Evolutionary conservation across 2,113 vertebrate genomes (phyloP).

Genomic region (Chloebia gouldiae): DNA sequence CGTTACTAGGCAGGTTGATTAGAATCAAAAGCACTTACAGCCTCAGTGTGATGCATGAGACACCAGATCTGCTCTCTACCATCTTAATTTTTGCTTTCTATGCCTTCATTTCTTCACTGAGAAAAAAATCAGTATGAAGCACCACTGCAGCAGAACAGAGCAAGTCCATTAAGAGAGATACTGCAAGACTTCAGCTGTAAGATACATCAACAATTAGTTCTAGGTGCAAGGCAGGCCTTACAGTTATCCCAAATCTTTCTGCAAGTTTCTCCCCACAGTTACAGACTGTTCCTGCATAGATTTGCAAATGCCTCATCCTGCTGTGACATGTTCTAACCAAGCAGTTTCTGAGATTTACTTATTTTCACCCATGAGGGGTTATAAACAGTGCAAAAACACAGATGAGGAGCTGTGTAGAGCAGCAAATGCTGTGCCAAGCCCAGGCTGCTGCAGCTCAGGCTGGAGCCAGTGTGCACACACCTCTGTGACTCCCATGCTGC

Average conservation of each 20-base stretch:
- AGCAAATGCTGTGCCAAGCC: not conserved
- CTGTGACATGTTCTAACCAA: not conserved
- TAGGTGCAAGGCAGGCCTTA: not conserved
- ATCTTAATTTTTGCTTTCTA: not conserved
- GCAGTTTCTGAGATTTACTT: not conserved
- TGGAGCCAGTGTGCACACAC: not conserved
- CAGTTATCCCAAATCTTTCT: not conserved
- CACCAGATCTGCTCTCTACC: not conserved
- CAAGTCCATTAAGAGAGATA: not conserved
- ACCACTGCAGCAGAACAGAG: not conserved
- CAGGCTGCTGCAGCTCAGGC: not conserved
- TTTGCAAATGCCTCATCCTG: not conserved
- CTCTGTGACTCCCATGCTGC: accelerated
- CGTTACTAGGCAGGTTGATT: not conserved
- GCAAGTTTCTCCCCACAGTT: not conserved
- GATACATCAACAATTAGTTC: not conserved
- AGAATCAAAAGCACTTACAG: not conserved
- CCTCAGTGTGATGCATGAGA: not conserved
- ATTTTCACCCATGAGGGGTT: not conserved
- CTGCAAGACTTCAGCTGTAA: not conserved
- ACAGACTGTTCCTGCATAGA: not conserved
- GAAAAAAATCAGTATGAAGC: not conserved
- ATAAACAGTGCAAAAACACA: not conserved
- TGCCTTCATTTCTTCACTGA: not conserved
- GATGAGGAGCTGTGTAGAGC: not conserved